Evolutionary conservation across 2,797 vertebrate species (phyloP), one percentile per base, ranked within the genome.

Genomic region (Epinephelus awoara): DNA sequence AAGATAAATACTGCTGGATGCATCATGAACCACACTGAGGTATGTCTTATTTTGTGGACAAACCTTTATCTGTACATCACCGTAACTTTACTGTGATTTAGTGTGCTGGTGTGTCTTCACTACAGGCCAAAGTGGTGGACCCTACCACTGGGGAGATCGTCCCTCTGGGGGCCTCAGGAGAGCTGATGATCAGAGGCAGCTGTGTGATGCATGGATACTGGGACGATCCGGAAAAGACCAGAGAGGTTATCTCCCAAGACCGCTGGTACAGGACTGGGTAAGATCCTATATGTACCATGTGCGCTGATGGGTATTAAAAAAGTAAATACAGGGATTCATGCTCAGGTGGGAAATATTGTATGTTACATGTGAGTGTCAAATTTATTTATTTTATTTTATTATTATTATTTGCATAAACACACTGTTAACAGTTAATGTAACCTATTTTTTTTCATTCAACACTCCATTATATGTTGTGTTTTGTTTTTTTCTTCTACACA

Each of bases 241-340:
- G 69, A 0, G 95, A 97, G 70, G 91, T 51, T 0, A 82, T 98
- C 34, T 80, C 88, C 56, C 81, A 92, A 4, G 95, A 94, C 56
- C 84, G 82, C 78, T 98, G 97, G 97, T 98, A 97, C 90, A 95
- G 91, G 85, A 98, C 97, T 0, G 97, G 97, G 97, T 98, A 86
- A 95, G 96, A 79, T 12, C 23, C 27, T 29, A 5, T 3, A 3
- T 25, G 19, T 19, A 18, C 40, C 38, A 44, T 13, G 12, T 10
- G 2, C 3, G 19, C 9, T 50, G 7, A 40, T 65, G 19, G 21
- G 56, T 52, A 10, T 59, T 17, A 2, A 40, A 67, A 11, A 5
- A 56, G 46, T n/a, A 52, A 50, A 62, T 23, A 34, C 25, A 29
- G 3, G 61, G 27, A 17, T 19, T 11, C 29, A 23, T 17, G 40